phyloP scores from a whole-genome alignment of 2,888 invertebrate genomes.

The Thelaira solivaga region DNA sequence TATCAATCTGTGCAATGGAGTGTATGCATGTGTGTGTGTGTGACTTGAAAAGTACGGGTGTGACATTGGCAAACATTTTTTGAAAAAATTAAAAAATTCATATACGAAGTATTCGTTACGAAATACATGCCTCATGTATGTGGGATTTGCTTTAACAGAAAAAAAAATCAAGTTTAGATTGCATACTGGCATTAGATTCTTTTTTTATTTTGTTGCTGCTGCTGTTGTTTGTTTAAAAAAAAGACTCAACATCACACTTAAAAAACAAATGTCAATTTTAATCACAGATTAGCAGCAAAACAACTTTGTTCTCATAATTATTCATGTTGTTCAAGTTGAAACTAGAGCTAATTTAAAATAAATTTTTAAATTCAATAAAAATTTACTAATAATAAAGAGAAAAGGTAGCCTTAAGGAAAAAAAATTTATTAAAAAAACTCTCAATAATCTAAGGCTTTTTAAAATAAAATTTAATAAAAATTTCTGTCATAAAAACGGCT shows the following conservation, averaged over 20 bases:
- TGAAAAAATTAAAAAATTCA: constrained; percentile 10
- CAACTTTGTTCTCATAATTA: constrained; percentile 52
- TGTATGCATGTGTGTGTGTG: not conserved
- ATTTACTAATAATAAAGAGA: not conserved
- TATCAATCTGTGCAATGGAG: not conserved
- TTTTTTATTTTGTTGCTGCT: not conserved
- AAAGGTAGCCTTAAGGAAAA: not conserved
- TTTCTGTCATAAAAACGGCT: too few relatives aligned
- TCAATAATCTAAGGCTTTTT: too few relatives aligned
- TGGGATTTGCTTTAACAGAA: constrained; percentile 20
- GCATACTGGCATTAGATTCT: too few relatives aligned
- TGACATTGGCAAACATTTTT: constrained; percentile 61
- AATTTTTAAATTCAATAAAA: not conserved
- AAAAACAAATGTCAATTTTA: constrained; percentile 60
- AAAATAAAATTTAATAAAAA: too few relatives aligned
- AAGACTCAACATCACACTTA: constrained; percentile 41
- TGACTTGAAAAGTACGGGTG: constrained; percentile 55
- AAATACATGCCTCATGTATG: constrained; percentile 36
- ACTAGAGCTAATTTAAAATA: constrained; percentile 43
- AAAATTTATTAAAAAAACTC: too few relatives aligned
- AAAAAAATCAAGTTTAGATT: constrained; percentile 55
- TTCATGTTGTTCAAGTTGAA: constrained; percentile 42
- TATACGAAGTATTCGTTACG: constrained; percentile 10
- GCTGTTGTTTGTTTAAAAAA: constrained; percentile 5
- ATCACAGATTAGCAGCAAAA: constrained; percentile 54